These are phyloP conservation scores for Agrilus cyanescens DNA, from an alignment of 2,888 invertebrate species.

Conservation along the genomic window DNA sequence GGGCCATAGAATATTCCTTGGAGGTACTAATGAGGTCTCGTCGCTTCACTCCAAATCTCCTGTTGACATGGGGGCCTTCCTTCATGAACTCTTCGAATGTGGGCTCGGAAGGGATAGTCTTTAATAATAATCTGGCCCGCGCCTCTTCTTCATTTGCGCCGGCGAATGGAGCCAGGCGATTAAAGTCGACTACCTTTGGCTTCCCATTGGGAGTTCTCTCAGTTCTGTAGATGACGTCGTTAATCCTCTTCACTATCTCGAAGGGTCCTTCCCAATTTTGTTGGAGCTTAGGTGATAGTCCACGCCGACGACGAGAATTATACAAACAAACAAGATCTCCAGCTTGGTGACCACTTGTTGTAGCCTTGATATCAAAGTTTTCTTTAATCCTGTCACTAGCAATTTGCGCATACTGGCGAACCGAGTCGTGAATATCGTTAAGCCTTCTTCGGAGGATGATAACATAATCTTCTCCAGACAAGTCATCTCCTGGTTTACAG, in stretches of 20 bases:
- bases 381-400: conserved; percentile 1
- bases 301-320: conserved; percentile 9
- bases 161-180: conserved; percentile 8
- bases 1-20: too few species aligned
- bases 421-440: too few species aligned
- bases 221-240: conserved; percentile 10
- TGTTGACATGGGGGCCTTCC: too few species aligned
- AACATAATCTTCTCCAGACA: too few species aligned
- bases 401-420: too few species aligned
- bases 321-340: conserved; percentile 8
- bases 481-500: neutral
- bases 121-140: too few species aligned
- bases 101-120: too few species aligned
- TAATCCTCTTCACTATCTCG: conserved; percentile 10
- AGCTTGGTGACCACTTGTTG: conserved; percentile 1
- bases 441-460: too few species aligned
- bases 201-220: conserved; percentile 4
- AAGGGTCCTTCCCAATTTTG: conserved; percentile 11
- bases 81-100: too few species aligned
- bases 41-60: too few species aligned
- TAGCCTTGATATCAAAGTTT: conserved; percentile 1
- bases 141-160: too few species aligned
- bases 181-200: conserved; percentile 10
- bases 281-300: conserved; percentile 11
- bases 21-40: too few species aligned